Conservation (phyloP, 2,113 vertebrate species). For the Gracilinanus agilis region DNA sequence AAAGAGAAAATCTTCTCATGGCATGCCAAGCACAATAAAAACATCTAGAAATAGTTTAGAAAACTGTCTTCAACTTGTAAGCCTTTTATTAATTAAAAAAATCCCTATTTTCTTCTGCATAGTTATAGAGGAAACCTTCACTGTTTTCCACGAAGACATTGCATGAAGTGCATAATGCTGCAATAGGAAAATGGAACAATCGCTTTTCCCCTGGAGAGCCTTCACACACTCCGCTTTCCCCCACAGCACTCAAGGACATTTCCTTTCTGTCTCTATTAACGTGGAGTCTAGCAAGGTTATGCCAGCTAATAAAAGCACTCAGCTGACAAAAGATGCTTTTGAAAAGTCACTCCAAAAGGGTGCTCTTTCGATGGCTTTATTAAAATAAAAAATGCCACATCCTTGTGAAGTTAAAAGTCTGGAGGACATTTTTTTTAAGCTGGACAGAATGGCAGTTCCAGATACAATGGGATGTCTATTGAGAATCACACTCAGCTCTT, state of each 20-base stretch:
- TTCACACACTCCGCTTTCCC: neutral
- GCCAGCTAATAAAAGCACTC: slow-evolving; percentile 61
- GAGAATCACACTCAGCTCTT: slow-evolving; percentile 41
- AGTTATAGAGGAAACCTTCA: neutral
- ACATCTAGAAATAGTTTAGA: neutral
- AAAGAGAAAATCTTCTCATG: neutral
- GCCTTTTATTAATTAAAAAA: neutral
- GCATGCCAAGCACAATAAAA: neutral
- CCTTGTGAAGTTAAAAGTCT: slow-evolving; percentile 57
- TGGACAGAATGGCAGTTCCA: slow-evolving; percentile 18
- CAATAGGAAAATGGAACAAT: slow-evolving; percentile 5
- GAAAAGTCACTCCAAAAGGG: slow-evolving; percentile 60
- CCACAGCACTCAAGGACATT: slow-evolving; percentile 25
- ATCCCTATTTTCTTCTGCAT: slow-evolving; percentile 1
- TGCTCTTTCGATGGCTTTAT: slow-evolving; percentile 53
- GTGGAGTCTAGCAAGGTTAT: slow-evolving; percentile 37
- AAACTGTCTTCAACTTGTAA: neutral
- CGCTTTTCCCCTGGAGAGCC: slow-evolving; percentile 9
- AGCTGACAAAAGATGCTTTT: slow-evolving; percentile 65
- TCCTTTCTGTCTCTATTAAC: slow-evolving; percentile 38
- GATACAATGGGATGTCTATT: slow-evolving; percentile 43
- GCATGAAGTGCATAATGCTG: neutral
- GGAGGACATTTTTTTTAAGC: slow-evolving; percentile 35
- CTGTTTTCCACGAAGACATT: slow-evolving; percentile 21
- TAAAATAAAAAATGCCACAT: slow-evolving; percentile 67